Base-by-base conservation (phyloP, 2,797 vertebrate species). In the Xerus rutilus region DNA sequence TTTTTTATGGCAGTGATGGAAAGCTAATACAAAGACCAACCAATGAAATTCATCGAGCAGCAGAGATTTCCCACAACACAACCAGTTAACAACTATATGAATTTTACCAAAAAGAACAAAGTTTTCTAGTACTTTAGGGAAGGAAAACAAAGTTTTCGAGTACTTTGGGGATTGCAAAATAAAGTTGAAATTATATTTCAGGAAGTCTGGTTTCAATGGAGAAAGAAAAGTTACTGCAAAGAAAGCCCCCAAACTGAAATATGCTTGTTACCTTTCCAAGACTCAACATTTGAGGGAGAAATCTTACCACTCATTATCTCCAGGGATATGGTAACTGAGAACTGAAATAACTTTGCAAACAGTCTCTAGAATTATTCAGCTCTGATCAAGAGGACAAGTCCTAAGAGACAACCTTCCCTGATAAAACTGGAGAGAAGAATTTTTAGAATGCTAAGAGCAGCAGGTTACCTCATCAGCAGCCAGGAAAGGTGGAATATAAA, bases 331-430 rank as follows among this genome's bases (percentile, higher is more conserved):
- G 84, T 79, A 96, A 95, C 89, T 7, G 32, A 96, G 83, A 97
- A 89, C 21, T 87, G 82, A 98, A 97, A 91, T n/a, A 88, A 93
- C 83, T 96, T 73, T 62, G 88, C 95, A 96, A 97, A 96, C 93
- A 94, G 78, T 45, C 0, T 94, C 85, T 54, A 94, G 76, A 97
- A 97, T 97, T 96, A 97, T 35, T 64, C 89, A 45, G 49, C 70
- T 84, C 88, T 96, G 92, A 88, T 95, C 86, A 97, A 96, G 94
- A 84, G 92, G 67, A 93, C 1, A 81, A 32, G 81, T 82, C 94
- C 96, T 86, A 12, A 64, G 72, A 73, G 93, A 92, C 25, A 96
- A 95, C 43, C 69, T 96, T 89, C 83, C 28, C 85, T 49, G 57
- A 77, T 87, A 70, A 92, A 85, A 85, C 13, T 67, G 25, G 86